Conservation (phyloP, 2,888 invertebrate genomes). For the Nemapogon koenigi region DNA sequence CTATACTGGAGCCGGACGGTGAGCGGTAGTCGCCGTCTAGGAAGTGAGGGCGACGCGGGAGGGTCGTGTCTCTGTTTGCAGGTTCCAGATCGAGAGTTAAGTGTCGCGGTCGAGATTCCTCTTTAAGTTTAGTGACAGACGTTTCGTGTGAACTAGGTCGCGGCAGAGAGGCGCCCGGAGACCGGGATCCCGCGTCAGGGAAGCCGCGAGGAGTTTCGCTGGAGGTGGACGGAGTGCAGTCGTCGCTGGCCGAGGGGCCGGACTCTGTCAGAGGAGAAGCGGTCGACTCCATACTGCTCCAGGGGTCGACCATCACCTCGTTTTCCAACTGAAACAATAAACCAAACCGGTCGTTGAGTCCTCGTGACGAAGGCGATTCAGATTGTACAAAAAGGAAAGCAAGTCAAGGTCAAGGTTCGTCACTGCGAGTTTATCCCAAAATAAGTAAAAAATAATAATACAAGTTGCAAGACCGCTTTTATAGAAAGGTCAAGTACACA, state of each 20-base stretch:
- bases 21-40: constrained; percentile 68
- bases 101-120: constrained; percentile 50
- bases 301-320: constrained; percentile 63
- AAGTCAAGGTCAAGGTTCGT: constrained; percentile 29
- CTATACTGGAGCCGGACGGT: constrained; percentile 58
- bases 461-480: too few relatives aligned
- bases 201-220: constrained; percentile 32
- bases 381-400: too few relatives aligned
- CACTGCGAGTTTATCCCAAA: too few relatives aligned
- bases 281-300: constrained; percentile 64
- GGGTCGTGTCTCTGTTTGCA: constrained; percentile 35
- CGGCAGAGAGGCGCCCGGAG: constrained; percentile 35
- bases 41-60: constrained; percentile 63
- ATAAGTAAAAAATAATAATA: too few relatives aligned
- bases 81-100: constrained; percentile 47
- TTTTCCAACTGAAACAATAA: constrained; percentile 62
- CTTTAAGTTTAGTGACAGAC: constrained; percentile 29
- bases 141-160: constrained; percentile 24
- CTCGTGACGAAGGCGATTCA: not conserved
- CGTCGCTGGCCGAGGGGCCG: constrained; percentile 57
- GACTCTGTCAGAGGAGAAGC: constrained; percentile 61
- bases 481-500: too few relatives aligned
- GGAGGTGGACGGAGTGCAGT: constrained; percentile 55
- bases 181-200: not conserved
- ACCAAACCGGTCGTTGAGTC: constrained; percentile 8